Evolutionary conservation across 2,113 vertebrate genomes (phyloP).

Genomic region (Microcebus murinus): DNA sequence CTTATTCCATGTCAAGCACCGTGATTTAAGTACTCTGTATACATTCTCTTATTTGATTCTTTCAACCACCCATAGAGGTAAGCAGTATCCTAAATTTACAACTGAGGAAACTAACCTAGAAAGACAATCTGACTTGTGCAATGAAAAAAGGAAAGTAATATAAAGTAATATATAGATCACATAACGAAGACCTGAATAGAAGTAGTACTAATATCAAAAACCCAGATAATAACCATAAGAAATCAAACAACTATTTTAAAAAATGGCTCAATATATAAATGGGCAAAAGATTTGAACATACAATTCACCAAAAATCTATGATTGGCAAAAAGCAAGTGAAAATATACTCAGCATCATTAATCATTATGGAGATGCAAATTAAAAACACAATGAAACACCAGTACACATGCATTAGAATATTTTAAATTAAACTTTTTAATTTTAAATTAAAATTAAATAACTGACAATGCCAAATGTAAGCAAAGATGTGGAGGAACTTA

Average conservation of each 20-base stretch:
- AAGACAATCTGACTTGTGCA: neutral
- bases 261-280: neutral
- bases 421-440: neutral
- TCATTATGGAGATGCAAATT: neutral
- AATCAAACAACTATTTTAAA: neutral
- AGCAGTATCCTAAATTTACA: neutral
- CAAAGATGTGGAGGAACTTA: neutral
- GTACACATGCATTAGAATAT: neutral
- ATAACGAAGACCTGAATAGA: neutral
- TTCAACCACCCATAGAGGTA: neutral
- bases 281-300: constrained; percentile 10
- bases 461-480: neutral
- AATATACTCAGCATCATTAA: neutral
- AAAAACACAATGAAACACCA: neutral
- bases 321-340: neutral
- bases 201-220: neutral
- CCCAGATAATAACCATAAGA: neutral
- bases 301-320: neutral
- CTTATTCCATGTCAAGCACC: neutral
- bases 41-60: neutral
- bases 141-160: neutral
- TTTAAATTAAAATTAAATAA: neutral
- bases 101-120: neutral
- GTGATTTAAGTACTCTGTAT: neutral
- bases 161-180: neutral